These are phyloP conservation scores for Anguilla japonica DNA, from an alignment of 2,113 vertebrate species.

Conservation along the genomic window DNA sequence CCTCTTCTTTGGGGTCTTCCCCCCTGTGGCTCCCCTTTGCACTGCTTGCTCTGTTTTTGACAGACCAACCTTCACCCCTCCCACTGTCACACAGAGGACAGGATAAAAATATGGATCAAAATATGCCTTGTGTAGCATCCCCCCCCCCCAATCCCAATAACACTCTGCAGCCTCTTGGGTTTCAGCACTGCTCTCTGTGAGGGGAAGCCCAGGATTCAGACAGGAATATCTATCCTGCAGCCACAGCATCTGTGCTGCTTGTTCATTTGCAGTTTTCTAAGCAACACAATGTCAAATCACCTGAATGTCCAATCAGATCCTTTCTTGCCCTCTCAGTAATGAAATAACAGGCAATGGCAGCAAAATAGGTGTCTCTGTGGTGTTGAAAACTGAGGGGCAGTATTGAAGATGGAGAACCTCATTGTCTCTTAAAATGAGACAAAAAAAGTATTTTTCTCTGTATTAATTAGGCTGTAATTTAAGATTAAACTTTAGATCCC, in stretches of 20 bases:
- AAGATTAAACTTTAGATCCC: background rate
- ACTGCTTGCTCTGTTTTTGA: background rate
- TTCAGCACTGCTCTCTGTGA: background rate
- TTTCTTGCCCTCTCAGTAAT: background rate
- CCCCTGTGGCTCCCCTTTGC: background rate
- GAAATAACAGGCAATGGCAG: background rate
- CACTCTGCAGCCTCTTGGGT: background rate
- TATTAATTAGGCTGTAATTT: background rate
- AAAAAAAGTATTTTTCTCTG: background rate
- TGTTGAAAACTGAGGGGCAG: background rate
- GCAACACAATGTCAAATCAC: background rate
- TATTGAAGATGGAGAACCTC: background rate
- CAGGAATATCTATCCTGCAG: background rate
- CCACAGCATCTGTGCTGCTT: background rate
- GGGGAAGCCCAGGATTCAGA: background rate
- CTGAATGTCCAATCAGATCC: background rate
- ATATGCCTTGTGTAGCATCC: too few species aligned
- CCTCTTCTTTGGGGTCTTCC: background rate
- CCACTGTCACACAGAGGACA: too few species aligned
- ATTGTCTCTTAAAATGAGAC: too few species aligned
- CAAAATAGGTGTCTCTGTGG: background rate
- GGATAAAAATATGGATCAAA: too few species aligned
- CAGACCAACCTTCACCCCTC: too few species aligned
- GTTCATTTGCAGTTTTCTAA: background rate
- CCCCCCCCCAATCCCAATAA: too few species aligned